Base-by-base conservation (phyloP, 2,797 vertebrate genomes). In the Poecilia gillii region DNA sequence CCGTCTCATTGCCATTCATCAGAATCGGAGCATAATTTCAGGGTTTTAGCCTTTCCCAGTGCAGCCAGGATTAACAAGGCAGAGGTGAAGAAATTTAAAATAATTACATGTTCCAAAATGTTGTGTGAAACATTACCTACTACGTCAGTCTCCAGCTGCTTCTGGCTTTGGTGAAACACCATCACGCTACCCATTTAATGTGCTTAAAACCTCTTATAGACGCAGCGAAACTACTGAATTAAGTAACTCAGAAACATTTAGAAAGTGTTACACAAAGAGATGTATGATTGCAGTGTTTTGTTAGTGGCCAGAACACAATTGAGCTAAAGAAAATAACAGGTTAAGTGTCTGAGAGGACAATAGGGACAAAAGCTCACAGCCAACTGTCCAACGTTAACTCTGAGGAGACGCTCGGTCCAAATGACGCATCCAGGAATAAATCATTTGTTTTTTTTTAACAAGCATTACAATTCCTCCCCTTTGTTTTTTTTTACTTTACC, bases 1-100 rank as follows among this genome's bases (percentile, higher is more conserved):
- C 90, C 87, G 90, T 93, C 92, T 93, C 87, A 88, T 89, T 82
- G 87, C 89, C 84, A 92, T 93, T 91, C 89, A 94, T 92, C 93
- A 93, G 87, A 89, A 86, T 76, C 74, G 75, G 81, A 89, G 88
- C 87, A 83, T 88, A 91, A 92, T 91, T 88, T 87, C 31, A 28
- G 84, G 80, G 79, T 78, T 83, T 86, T 82, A 81, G 79, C 79
- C 83, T 82, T 84, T 81, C 76, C 76, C 75, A 66, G 84, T 83
- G 84, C 83, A 87, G 83, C 79, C 73, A 33, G 36, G 75, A 70
- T 87, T 77, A 80, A 28, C 55, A 75, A 75, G 77, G 73, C 79
- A 11, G 74, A 81, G 74, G 76, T 83, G 78, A 80, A 81, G 79
- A 88, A 75, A 85, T 91, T 73, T 81, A 78, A 88, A 86, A 78